Evolutionary conservation across 2,888 invertebrate genomes (phyloP), one percentile per base, ranked within the genome.

Genomic region (Gymnosoma rotundatum): DNA sequence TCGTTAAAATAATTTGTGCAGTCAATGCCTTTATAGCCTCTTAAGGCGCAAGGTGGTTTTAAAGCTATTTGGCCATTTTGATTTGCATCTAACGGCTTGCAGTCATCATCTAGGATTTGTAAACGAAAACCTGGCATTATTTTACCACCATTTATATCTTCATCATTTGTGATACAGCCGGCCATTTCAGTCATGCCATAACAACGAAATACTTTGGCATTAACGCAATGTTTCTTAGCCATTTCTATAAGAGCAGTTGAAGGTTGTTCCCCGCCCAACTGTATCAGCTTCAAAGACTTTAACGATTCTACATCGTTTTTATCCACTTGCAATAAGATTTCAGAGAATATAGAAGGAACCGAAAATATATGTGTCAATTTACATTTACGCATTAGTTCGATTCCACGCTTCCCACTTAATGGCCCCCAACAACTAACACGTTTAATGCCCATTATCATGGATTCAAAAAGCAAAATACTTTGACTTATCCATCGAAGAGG

Each of bases 401-500:
- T 52, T 0, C 83, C 86, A 48, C 80, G 60, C 0, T 66, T 10
- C 0, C 84, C 86, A 14, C 45, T 72, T 0, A 82, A 48, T 0
- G 16, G 25, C 5, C 63, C 64, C 16, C 84, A 75, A 0, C 86
- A 79, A 16, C 86, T 86, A 10, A 87, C 76, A 10, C 87, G 86
- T 36, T 74, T 83, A 0, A 83, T 50, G 10, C 87, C 86, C 50
- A 83, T 72, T 63, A 87, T 50, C 14, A 86, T 78, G 4, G 86
- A 82, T 36, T 84, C 70, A 12, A 87, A 52, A 78, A 87, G 76
- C 20, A 87, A 25, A n/a, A 48, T 61, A n/a, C 80, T 69, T 72
- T 88, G 87, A 18, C 86, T 87, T 4, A 88, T 85, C 87, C 87
- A 88, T n/a, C 88, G 67, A 9, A 87, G 58, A 5, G 83, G 85